Evolutionary conservation across 2,797 vertebrate species (phyloP).

Genomic region (Brachyrhaphis roseni): DNA sequence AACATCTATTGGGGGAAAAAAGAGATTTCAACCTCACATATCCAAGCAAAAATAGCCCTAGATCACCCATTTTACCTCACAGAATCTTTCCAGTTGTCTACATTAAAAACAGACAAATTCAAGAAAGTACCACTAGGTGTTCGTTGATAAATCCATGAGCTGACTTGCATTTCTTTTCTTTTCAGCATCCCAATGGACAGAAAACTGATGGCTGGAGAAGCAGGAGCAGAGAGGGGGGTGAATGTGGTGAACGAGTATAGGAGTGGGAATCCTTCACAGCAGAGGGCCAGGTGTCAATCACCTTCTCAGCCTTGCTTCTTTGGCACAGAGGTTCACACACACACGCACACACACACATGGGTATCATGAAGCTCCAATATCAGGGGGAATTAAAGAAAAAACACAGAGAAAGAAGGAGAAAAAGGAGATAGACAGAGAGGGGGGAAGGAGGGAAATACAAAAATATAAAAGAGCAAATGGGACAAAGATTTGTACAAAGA

Average conservation of each 20-base stretch:
- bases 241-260: constrained; percentile 67
- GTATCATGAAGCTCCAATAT: constrained; percentile 76
- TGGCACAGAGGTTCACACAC: constrained; percentile 23
- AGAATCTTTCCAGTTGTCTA: constrained; percentile 68
- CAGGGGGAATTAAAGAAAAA: constrained; percentile 85
- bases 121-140: constrained; percentile 29
- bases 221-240: constrained; percentile 44
- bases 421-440: constrained; percentile 24
- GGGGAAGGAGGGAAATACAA: constrained; percentile 17
- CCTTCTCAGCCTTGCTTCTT: constrained; percentile 82
- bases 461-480: constrained; percentile 57
- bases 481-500: constrained; percentile 59
- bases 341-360: constrained; percentile 20
- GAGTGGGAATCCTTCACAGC: constrained; percentile 82
- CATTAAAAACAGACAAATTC: neutral
- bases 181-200: constrained; percentile 35
- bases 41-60: constrained; percentile 24
- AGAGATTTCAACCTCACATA: constrained; percentile 44
- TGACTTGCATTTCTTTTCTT: constrained; percentile 33
- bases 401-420: constrained; percentile 35
- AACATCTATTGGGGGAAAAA: neutral
- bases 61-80: constrained; percentile 38
- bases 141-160: constrained; percentile 79
- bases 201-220: constrained; percentile 47
- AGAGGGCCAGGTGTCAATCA: constrained; percentile 92